Evolutionary conservation across 2,888 invertebrate genomes (phyloP), one percentile per base, ranked within the genome.

Genomic region (Cepaea hortensis): DNA sequence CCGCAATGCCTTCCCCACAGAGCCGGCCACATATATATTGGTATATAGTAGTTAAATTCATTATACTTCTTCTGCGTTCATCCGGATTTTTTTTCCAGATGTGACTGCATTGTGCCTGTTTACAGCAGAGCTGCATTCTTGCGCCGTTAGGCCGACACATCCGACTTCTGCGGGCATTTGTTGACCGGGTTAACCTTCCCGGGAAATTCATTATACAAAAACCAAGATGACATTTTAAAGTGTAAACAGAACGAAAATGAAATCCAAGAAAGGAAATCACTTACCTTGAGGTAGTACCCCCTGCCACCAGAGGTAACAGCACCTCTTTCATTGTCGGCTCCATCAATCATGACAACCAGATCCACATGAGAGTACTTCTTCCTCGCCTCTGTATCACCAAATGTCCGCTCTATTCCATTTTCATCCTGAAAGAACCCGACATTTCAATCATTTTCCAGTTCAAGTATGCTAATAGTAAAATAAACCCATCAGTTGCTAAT

Each of bases 301-400:
- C 99, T 96, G 0, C 97, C 98, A 13, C 99, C 99, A 0, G 98
- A 97, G 0, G 98, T 97, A 0, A 96, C 96, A 0, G 98, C 96
- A 1, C 99, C 99, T 90, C 98, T 96, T 92, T 98, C 98, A 1
- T 96, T 97, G 93, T 99, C 99, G 96, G 98, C 97, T 73, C 98
- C 98, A 95, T 98, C 99, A 92, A 99, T 98, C 99, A 99, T 99
- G 90, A 97, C 96, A 92, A 99, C 98, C 35, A 99, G 96, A 95
- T 99, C 99, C 4, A 99, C 98, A 95, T 99, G 99, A 0, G 99
- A 99, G 94, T 99, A 99, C 94, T 98, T 98, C 92, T 97, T 98
- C 89, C 95, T 96, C 48, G 95, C 94, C 20, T 95, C 95, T 91
- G 97, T 96, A 95, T 99, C 97, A 20, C 99, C 99, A 94, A 96